These are phyloP conservation scores for Trachelus tabidus DNA, from an alignment of 2,888 invertebrate species.

Conservation along the genomic window DNA sequence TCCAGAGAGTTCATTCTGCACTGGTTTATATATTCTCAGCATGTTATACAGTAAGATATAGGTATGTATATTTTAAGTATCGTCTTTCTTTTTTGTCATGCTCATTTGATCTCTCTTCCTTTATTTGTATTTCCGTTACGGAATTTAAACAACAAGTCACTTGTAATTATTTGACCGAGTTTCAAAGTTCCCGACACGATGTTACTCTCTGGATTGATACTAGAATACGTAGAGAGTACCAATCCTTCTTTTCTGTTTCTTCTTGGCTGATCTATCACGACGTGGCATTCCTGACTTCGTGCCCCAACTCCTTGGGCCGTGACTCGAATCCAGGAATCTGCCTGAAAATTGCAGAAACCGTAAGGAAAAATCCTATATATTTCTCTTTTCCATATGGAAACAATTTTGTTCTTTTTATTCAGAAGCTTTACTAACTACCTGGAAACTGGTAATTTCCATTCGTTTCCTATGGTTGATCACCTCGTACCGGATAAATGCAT, in stretches of 20 bases:
- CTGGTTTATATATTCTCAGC: background rate
- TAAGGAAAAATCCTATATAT: background rate
- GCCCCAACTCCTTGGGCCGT: constrained; percentile 30
- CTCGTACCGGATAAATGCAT: background rate
- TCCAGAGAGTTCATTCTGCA: background rate
- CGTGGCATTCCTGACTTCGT: constrained; percentile 24
- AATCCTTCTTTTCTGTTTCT: constrained; percentile 18
- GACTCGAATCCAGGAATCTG: constrained; percentile 29
- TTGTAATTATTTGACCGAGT: background rate
- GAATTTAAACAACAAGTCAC: background rate
- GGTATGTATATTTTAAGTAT: too few species aligned
- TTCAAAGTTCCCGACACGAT: background rate
- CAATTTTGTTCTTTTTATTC: background rate
- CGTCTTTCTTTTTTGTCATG: background rate
- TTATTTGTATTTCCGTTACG: background rate
- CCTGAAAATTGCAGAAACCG: constrained; percentile 3
- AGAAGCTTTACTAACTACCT: background rate
- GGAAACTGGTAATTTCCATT: background rate
- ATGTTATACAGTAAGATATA: background rate
- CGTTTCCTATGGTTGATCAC: background rate
- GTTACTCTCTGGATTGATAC: background rate
- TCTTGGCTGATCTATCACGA: constrained; percentile 40
- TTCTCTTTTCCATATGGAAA: background rate
- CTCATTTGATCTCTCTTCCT: background rate
- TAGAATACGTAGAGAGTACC: background rate